Conservation (phyloP, 2,113 vertebrate species). For the Dolichotis patagonum region DNA sequence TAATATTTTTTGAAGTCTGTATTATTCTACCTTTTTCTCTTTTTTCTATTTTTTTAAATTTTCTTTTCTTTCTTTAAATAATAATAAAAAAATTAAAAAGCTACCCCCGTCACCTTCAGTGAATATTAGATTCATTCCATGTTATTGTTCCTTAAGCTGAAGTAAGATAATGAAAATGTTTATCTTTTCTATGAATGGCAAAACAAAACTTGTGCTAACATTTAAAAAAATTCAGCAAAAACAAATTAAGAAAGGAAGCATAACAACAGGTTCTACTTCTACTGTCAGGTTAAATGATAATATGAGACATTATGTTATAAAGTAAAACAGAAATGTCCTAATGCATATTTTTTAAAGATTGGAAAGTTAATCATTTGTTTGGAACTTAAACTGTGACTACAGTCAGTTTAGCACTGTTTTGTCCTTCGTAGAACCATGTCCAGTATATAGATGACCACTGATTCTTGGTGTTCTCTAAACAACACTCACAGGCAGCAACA, state of each 20-base stretch:
- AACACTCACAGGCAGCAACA: not conserved
- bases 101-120: conserved; percentile 21
- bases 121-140: not conserved
- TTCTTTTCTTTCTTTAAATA: too few relatives aligned
- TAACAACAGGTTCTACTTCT: not conserved
- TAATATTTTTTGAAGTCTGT: too few relatives aligned
- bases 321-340: not conserved
- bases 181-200: not conserved
- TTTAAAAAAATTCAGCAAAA: not conserved
- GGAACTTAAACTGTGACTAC: not conserved
- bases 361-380: not conserved
- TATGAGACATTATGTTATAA: not conserved
- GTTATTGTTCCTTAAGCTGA: not conserved
- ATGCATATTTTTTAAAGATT: not conserved
- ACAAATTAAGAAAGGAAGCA: not conserved
- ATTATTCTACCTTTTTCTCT: too few relatives aligned
- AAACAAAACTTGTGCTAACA: not conserved
- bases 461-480: not conserved
- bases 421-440: not conserved
- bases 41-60: too few relatives aligned
- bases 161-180: not conserved
- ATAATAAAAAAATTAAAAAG: too few relatives aligned
- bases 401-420: not conserved
- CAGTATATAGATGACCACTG: not conserved
- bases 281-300: not conserved